Percentiles rank a stretch among this genome's conserved stretches.
Evolutionary conservation across 2,113 vertebrate genomes (phyloP).

Genomic region (Scomber japonicus): DNA sequence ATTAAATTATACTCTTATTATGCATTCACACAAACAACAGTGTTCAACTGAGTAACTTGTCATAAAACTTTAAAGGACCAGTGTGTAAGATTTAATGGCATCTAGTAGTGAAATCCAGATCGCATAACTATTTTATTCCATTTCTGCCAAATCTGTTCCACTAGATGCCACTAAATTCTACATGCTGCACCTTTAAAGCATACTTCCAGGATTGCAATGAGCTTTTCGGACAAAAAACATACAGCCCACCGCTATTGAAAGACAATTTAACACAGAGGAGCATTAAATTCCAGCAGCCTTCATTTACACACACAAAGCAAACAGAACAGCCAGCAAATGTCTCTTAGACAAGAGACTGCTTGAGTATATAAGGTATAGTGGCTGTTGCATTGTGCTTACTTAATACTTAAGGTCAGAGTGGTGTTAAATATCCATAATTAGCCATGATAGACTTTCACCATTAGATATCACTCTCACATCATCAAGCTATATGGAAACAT

Average conservation of each 20-base stretch:
- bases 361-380: neutral
- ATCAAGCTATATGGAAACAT: too few species aligned
- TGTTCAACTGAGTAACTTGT: neutral
- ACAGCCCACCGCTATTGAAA: neutral
- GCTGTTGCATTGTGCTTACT: too few species aligned
- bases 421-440: too few species aligned
- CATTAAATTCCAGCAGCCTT: constrained; percentile 10
- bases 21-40: neutral
- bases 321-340: neutral
- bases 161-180: too few species aligned
- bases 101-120: too few species aligned
- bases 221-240: neutral
- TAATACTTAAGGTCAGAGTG: too few species aligned
- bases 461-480: too few species aligned
- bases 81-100: too few species aligned
- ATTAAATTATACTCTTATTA: neutral
- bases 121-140: too few species aligned
- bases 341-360: neutral
- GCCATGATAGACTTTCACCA: too few species aligned
- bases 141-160: too few species aligned
- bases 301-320: neutral
- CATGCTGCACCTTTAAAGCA: too few species aligned
- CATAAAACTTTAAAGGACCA: neutral
- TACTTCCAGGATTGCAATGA: neutral
- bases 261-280: neutral